Evolutionary conservation across 2,113 vertebrate genomes (phyloP), one percentile per base, ranked within the genome.

Genomic region (Gallinago media): DNA sequence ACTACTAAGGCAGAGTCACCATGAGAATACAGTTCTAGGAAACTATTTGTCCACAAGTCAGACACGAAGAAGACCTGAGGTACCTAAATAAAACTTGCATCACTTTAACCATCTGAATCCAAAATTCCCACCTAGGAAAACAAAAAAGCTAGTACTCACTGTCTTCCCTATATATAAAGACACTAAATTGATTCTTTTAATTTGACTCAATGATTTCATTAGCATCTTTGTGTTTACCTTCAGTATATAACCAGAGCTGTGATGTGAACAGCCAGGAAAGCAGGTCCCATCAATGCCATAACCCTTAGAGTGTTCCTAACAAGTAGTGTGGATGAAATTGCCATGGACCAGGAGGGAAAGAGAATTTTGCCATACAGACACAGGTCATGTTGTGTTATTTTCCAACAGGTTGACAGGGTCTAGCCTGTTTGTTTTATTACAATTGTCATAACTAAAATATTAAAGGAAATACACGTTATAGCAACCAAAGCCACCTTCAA

Each of bases 371-470:
- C 11, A 0, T 55, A 23, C 8, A 21, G 36, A 71, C 29, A 47
- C 3, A 31, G 1, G 1, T 22, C 18, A 11, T 4, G 2, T 15
- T 44, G 12, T 54, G 19, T 12, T 36, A 46, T 18, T 27, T 80
- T 38, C 6, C n/a, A 70, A 12, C 4, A 44, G 12, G 15, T 7
- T 73, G 40, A 61, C 40, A 54, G 18, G 4, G 2, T 54, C 6
- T 56, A 21, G 7, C 16, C 38, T 91, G 13, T 81, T 89, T 55
- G 14, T 2, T 67, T 71, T 47, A 58, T 40, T n/a, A 25, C 23
- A 66, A 16, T 25, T 50, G 9, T 34, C 65, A 20, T 13, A 65
- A 42, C 2, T 62, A 58, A 70, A 87, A 56, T 2, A 15, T 40
- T 75, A 44, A 61, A 78, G 3, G 20, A 85, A 87, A 47, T 19